Evolutionary conservation across 2,888 invertebrate species (phyloP).

Genomic region (Scaptomyza reducta): DNA sequence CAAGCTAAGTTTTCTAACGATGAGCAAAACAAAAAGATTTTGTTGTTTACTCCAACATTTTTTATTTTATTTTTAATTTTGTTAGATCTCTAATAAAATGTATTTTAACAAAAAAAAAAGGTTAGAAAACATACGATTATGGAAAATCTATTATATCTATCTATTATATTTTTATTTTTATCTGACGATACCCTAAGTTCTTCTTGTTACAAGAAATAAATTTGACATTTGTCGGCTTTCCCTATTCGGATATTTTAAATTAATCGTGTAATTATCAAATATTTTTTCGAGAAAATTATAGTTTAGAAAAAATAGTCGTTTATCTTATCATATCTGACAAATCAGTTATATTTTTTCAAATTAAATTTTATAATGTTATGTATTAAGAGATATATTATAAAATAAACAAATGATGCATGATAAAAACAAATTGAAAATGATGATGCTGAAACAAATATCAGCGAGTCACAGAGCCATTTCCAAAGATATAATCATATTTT

Average conservation of each 20-base stretch:
- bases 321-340: too few relatives aligned
- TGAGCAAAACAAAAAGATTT: not conserved
- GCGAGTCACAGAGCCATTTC: not conserved
- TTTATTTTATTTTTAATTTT: too few relatives aligned
- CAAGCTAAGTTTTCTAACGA: slow-evolving; percentile 13
- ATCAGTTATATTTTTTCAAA: not conserved
- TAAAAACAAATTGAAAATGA: slow-evolving; percentile 14
- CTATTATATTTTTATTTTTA: too few relatives aligned
- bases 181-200: not conserved
- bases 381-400: not conserved
- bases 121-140: not conserved
- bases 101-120: not conserved
- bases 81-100: too few relatives aligned
- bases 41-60: not conserved
- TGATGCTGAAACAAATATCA: slow-evolving; percentile 9
- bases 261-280: not conserved
- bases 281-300: not conserved
- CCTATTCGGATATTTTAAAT: not conserved
- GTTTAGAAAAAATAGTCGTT: not conserved
- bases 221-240: not conserved
- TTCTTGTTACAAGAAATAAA: slow-evolving; percentile 5
- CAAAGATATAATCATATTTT: slow-evolving; percentile 4
- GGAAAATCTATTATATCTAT: too few relatives aligned
- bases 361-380: not conserved
- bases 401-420: slow-evolving; percentile 5